Percentiles rank a stretch among this genome's conserved stretches.
These are phyloP conservation scores for Scrobipalpa costella DNA, from an alignment of 2,888 invertebrate genomes.

Conservation along the genomic window DNA sequence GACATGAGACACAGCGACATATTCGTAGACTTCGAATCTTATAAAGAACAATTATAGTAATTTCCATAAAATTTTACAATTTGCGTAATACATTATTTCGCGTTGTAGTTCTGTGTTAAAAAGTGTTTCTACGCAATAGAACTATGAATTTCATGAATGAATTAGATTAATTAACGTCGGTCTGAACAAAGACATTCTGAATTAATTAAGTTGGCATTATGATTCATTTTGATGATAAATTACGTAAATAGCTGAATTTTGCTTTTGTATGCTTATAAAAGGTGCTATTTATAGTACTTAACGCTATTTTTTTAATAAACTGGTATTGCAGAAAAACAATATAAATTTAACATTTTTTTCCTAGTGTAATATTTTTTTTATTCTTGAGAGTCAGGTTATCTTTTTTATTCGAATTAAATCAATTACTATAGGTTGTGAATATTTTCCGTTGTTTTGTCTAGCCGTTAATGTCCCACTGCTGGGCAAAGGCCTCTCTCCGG, in stretches of 20 bases:
- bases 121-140: constrained; percentile 14
- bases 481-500: too few relatives aligned
- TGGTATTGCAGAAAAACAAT: too few relatives aligned
- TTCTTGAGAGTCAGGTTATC: too few relatives aligned
- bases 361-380: too few relatives aligned
- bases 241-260: not conserved
- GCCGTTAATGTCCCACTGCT: too few relatives aligned
- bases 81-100: not conserved
- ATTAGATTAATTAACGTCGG: constrained; percentile 1
- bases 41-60: too few relatives aligned
- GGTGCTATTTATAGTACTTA: not conserved
- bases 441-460: too few relatives aligned
- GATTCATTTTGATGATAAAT: not conserved
- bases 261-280: not conserved
- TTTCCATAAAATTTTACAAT: not conserved
- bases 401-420: too few relatives aligned
- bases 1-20: constrained; percentile 51
- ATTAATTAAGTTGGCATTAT: not conserved
- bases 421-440: too few relatives aligned
- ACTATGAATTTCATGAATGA: constrained; percentile 16
- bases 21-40: not conserved
- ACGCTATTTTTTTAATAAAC: not conserved
- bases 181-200: constrained; percentile 4
- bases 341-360: too few relatives aligned
- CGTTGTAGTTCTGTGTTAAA: not conserved